Conservation (phyloP, 2,888 invertebrate species). For the Camponotus fellah region DNA sequence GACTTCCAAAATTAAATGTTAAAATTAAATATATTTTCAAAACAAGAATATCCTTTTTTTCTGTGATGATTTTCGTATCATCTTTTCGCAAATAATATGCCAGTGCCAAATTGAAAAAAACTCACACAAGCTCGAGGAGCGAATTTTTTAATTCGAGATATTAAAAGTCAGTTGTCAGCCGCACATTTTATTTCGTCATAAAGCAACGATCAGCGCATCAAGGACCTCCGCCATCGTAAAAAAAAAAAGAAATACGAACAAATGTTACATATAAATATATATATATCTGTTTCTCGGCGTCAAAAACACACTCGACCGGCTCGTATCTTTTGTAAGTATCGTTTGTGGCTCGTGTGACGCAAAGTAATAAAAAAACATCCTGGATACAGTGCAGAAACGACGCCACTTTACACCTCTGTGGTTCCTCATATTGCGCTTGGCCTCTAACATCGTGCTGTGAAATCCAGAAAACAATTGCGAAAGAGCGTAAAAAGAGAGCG, state of each 20-base stretch:
- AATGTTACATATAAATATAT: background rate
- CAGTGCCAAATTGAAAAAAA: background rate
- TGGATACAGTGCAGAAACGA: background rate
- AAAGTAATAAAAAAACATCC: slow-evolving; percentile 23
- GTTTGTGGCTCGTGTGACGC: slow-evolving; percentile 18
- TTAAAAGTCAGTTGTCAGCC: background rate
- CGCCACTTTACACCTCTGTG: background rate
- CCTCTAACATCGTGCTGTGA: background rate
- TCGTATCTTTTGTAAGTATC: slow-evolving; percentile 32
- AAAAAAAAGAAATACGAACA: background rate
- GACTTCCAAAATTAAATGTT: no score
- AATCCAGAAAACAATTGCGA: background rate
- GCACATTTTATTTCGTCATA: slow-evolving; percentile 6
- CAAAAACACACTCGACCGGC: background rate
- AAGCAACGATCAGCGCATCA: background rate
- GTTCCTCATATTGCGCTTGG: background rate
- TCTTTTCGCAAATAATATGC: background rate
- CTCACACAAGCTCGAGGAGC: background rate
- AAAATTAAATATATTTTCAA: no score
- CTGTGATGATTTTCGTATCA: background rate
- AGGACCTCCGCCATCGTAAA: background rate
- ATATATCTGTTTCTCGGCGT: background rate
- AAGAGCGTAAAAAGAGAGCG: background rate
- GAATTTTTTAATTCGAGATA: background rate
- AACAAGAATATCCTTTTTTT: background rate